phyloP scores from a whole-genome alignment of 2,797 vertebrate species.

The Pseudomugil gertrudae region DNA sequence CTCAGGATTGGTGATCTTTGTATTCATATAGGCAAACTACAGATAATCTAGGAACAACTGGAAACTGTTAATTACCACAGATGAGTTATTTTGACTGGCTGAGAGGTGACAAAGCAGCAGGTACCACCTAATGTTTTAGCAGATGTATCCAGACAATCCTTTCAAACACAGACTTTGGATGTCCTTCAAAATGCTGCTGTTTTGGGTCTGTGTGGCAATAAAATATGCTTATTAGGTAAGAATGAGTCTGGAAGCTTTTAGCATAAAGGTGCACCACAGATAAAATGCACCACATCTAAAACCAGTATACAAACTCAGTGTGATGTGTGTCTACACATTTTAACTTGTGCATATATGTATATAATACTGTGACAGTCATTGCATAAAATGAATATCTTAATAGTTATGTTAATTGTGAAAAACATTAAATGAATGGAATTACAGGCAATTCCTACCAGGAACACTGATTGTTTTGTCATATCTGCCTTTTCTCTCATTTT shows the following conservation, averaged over 20 bases:
- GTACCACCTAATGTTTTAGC: neutral
- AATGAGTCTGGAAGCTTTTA: neutral
- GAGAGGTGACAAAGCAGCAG: neutral
- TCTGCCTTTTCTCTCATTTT: neutral
- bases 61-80: neutral
- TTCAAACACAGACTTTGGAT: conserved; percentile 10
- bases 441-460: neutral
- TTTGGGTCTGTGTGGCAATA: conserved; percentile 15
- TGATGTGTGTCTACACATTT: neutral
- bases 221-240: neutral
- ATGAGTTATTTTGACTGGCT: conserved; percentile 5
- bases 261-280: conserved; percentile 6
- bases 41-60: neutral
- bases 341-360: neutral
- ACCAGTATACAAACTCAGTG: neutral
- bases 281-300: neutral
- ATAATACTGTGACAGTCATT: neutral
- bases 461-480: neutral
- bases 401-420: neutral
- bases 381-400: too few relatives aligned
- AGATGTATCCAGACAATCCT: conserved; percentile 4
- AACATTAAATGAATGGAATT: neutral
- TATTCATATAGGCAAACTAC: conserved; percentile 3
- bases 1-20: neutral
- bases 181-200: conserved; percentile 2